Conservation (phyloP, 2,113 vertebrate species). For the Nasalis larvatus region DNA sequence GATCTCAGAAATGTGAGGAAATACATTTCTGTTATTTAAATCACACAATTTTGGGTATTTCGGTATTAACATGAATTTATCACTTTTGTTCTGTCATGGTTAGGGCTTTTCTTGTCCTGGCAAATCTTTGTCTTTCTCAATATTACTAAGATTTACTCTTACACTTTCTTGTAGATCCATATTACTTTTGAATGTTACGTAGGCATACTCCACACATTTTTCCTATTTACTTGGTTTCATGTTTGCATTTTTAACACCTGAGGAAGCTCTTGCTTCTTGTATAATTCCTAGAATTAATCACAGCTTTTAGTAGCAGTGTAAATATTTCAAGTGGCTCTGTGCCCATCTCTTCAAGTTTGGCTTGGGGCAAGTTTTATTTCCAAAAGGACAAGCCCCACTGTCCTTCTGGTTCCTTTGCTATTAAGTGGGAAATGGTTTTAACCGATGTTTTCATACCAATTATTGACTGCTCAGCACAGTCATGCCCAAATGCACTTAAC, state of each 20-base stretch:
- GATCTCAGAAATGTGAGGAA: background rate
- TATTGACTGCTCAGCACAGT: background rate
- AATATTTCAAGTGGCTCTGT: slow-evolving; percentile 22
- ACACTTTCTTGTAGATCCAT: background rate
- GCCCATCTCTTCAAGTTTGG: slow-evolving; percentile 13
- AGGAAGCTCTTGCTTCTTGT: slow-evolving; percentile 10
- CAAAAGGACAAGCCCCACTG: background rate
- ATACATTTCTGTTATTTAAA: background rate
- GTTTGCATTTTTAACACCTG: slow-evolving; percentile 7
- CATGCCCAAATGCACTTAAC: background rate
- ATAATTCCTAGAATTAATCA: slow-evolving; percentile 57
- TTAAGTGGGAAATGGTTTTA: background rate
- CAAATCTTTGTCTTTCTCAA: slow-evolving; percentile 11
- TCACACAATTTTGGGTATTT: background rate
- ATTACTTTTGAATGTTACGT: slow-evolving; percentile 16
- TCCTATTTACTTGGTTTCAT: background rate
- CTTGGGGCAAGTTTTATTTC: slow-evolving; percentile 15
- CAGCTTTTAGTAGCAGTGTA: slow-evolving; percentile 1
- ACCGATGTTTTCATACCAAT: background rate
- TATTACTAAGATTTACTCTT: background rate
- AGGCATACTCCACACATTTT: background rate
- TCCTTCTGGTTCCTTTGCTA: background rate
- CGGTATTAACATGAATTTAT: background rate
- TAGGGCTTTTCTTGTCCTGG: background rate
- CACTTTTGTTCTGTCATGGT: background rate